Conservation (phyloP, 2,797 vertebrate species). For the Xiphorhynchus erythropygius region DNA sequence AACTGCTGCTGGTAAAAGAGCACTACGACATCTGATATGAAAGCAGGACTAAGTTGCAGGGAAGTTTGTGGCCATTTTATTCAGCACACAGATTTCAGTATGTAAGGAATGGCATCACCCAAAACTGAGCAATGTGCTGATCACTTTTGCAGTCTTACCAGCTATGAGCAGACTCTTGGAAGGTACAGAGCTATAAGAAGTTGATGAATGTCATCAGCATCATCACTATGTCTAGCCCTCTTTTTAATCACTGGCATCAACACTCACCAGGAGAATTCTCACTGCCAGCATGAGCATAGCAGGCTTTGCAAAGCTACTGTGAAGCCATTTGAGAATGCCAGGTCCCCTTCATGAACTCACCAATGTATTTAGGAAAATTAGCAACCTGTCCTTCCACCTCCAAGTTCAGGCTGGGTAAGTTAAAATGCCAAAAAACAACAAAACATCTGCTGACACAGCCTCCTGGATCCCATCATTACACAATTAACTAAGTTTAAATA, state of each 20-base stretch:
- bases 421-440: fast-evolving
- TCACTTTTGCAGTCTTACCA: not conserved
- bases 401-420: not conserved
- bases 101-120: not conserved
- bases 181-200: not conserved
- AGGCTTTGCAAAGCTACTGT: not conserved
- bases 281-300: not conserved
- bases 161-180: not conserved
- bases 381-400: not conserved
- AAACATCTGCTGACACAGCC: not conserved
- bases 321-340: not conserved
- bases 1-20: not conserved
- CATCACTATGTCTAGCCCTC: not conserved
- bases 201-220: not conserved
- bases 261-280: not conserved
- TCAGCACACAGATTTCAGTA: not conserved
- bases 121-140: not conserved
- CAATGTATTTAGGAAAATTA: fast-evolving
- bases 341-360: not conserved
- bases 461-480: not conserved
- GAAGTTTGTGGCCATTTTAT: not conserved
- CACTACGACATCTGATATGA: not conserved
- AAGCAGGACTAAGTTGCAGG: not conserved
- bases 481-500: not conserved
- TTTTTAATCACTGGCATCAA: not conserved